Base-by-base conservation (phyloP, 1,140 invertebrate species). In the Scaptodrosophila lebanonensis region DNA sequence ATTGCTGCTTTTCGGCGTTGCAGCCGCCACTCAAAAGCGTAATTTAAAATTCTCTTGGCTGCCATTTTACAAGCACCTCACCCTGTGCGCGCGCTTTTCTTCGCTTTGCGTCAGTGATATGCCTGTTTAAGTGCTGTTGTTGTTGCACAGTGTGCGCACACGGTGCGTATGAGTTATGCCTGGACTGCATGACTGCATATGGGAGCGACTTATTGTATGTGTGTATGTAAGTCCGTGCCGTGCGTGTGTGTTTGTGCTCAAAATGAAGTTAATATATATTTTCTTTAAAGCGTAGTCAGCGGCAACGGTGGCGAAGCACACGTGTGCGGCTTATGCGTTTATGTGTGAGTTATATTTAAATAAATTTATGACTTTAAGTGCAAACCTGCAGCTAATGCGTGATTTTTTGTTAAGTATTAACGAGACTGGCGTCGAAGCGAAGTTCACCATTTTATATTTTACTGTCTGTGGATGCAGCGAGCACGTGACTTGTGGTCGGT, bases 321-420 rank as follows among this genome's bases (percentile, higher is more conserved):
- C 58, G 48, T 53, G 40, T 35, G 61, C 22, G 38, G 29, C 42
- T 43, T 49, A 18, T 1, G 8, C 40, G 22, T 57, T 45, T 48
- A 36, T 27, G 48, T 49, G 48, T 50, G 57, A 29, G 17, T 18
- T 79, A 69, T 69, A 82, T 82, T 79, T 75, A 79, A 82, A 79
- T 79, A 79, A 79, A 79, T 79, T 79, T 79, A 79, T 82, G 69
- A 79, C 75, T 79, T 79, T 79, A 79, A 79, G 75, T 82, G 75
- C 75, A 79, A 82, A 62, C 75, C 69, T 69, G 69, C 75, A 82
- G 69, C 75, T 79, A 82, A 82, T 75, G 75, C 69, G 66, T 70
- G 75, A 82, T 82, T 79, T 82, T 73, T 62, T 65, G 65, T 9
- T 13, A 25, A 56, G 58, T 49, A 47, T 53, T 53, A 63, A 58